A percentile compares a stretch with the other conserved stretches of the same genome.
These are phyloP conservation scores for Sarcophaga rosellei DNA, from an alignment of 2,888 invertebrate species.

Conservation along the genomic window DNA sequence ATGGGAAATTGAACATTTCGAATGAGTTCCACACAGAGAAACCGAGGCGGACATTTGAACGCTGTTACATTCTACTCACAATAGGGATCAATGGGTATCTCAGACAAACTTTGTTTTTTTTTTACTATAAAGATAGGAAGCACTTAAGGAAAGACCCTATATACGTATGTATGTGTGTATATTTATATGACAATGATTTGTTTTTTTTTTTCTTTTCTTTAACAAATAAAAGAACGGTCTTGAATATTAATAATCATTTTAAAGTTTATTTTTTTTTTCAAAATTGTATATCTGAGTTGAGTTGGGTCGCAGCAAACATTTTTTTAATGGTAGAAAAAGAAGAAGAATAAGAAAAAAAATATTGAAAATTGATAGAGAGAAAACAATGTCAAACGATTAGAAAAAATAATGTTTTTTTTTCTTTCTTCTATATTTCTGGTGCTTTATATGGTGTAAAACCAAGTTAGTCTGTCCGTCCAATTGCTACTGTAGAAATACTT, in stretches of 20 bases:
- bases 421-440: neutral
- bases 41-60: no score
- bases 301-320: neutral
- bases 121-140: no score
- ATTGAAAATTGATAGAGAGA: slow-evolving; percentile 17
- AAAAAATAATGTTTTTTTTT: slow-evolving; percentile 16
- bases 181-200: slow-evolving; percentile 10
- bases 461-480: neutral
- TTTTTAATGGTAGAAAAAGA: neutral
- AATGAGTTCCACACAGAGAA: no score
- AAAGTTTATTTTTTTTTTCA: neutral
- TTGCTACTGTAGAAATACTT: slow-evolving; percentile 51
- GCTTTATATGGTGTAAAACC: slow-evolving; percentile 39
- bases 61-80: no score
- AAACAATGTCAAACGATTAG: slow-evolving; percentile 39
- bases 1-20: no score
- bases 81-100: no score
- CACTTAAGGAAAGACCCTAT: no score
- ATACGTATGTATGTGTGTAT: slow-evolving; percentile 1
- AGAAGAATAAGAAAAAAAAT: neutral
- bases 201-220: neutral
- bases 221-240: slow-evolving; percentile 37
- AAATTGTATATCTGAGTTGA: neutral
- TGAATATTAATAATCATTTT: slow-evolving; percentile 52
- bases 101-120: no score